Conservation (phyloP, 2,888 invertebrate genomes). For the Synanthedon andrenaeformis region DNA sequence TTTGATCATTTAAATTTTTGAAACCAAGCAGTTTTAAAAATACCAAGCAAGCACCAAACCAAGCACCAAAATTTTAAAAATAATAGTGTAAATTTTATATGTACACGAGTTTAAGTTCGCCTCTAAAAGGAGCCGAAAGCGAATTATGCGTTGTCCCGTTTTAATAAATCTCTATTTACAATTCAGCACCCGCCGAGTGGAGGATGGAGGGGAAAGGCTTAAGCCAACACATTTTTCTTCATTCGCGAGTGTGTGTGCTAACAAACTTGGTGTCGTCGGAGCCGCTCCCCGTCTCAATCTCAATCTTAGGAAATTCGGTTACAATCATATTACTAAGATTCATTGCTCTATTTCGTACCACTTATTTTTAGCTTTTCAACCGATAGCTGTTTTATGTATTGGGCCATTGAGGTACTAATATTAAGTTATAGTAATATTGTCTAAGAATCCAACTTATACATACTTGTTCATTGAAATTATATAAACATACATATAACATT, state of each 20-base stretch:
- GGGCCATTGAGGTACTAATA: too few relatives aligned
- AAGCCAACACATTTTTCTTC: conserved; percentile 67
- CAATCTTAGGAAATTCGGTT: conserved; percentile 40
- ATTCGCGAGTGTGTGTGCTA: conserved; percentile 61
- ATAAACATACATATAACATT: too few relatives aligned
- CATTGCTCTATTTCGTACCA: conserved; percentile 8
- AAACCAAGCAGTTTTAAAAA: too few relatives aligned
- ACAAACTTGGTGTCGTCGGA: conserved; percentile 45
- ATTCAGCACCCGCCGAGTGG: conserved; percentile 36
- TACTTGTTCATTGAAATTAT: too few relatives aligned
- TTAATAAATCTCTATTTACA: conserved; percentile 69
- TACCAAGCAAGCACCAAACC: too few relatives aligned
- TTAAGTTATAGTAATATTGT: too few relatives aligned
- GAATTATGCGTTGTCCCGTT: conserved; percentile 50
- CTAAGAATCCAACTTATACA: too few relatives aligned
- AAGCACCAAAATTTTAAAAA: too few relatives aligned
- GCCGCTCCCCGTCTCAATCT: conserved; percentile 49
- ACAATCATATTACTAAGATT: conserved; percentile 30
- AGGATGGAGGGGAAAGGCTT: conserved; percentile 52
- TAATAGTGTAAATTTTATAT: too few relatives aligned
- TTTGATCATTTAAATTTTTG: too few relatives aligned
- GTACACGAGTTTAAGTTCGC: neutral
- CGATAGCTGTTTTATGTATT: neutral
- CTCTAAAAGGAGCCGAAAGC: conserved; percentile 24
- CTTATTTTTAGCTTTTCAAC: neutral